Conservation (phyloP, 2,888 invertebrate species). For the Ametastegia equiseti region DNA sequence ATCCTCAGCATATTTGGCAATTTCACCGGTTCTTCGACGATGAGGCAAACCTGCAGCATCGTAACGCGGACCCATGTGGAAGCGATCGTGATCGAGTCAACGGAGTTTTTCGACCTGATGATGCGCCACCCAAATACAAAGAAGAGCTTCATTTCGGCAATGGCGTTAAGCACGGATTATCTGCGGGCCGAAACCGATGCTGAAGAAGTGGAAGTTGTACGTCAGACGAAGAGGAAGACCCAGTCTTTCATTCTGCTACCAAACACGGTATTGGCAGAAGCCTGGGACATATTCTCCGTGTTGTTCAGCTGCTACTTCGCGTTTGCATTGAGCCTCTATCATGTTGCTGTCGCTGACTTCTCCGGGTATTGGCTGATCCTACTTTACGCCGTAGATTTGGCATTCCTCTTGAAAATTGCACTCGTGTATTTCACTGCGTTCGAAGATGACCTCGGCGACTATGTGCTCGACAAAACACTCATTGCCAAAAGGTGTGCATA, state of each 20-base stretch:
- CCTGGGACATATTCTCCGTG: constrained; percentile 6
- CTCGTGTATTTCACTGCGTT: constrained; percentile 59
- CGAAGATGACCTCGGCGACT: constrained; percentile 57
- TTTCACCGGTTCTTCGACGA: constrained; percentile 9
- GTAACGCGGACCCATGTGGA: constrained; percentile 33
- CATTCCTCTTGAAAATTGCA: constrained; percentile 57
- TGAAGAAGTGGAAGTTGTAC: not conserved
- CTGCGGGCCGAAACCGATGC: not conserved
- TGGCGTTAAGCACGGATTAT: constrained; percentile 9
- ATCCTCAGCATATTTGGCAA: constrained; percentile 17
- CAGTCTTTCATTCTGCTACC: not conserved
- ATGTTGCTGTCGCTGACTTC: not conserved
- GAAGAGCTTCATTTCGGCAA: not conserved
- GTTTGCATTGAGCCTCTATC: not conserved
- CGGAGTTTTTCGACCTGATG: constrained; percentile 22
- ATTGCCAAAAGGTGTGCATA: constrained; percentile 23
- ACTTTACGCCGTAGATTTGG: constrained; percentile 46
- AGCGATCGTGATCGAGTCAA: constrained; percentile 8
- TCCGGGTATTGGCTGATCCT: not conserved
- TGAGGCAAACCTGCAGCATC: constrained; percentile 33
- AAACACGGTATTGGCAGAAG: not conserved
- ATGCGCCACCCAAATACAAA: constrained; percentile 14
- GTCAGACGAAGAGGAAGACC: not conserved
- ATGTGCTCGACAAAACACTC: not conserved
- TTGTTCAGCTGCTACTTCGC: constrained; percentile 19